phyloP scores from a whole-genome alignment of 1,140 invertebrate genomes.

The Drosophila kurseongensis region DNA sequence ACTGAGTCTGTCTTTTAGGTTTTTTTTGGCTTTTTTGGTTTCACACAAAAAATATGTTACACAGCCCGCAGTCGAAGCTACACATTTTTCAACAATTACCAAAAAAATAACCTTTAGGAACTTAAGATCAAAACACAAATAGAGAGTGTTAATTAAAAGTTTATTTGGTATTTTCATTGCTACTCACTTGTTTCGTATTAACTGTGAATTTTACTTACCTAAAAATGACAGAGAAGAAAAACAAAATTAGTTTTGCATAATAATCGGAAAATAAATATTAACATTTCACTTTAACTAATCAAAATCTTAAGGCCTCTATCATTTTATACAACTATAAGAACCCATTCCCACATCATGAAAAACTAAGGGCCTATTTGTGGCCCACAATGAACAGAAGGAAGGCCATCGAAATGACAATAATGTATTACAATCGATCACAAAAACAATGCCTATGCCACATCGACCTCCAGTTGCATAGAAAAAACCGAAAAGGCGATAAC shows the following conservation, averaged over 20 bases:
- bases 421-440: conserved; percentile 17
- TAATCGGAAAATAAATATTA: too few species aligned
- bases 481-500: conserved; percentile 7
- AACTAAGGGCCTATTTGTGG: background rate
- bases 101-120: background rate
- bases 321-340: background rate
- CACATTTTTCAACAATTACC: background rate
- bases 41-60: background rate
- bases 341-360: conserved; percentile 2
- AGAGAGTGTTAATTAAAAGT: background rate
- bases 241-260: background rate
- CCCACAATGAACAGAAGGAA: conserved; percentile 1
- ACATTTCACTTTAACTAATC: background rate
- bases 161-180: too few species aligned
- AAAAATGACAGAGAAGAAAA: background rate
- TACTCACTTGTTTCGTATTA: conserved; percentile 2
- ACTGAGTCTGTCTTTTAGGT: background rate
- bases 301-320: background rate
- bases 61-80: background rate
- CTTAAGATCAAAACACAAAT: background rate
- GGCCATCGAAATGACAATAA: conserved; percentile 11
- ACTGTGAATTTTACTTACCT: background rate
- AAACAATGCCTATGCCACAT: conserved; percentile 12
- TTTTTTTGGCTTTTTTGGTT: background rate
- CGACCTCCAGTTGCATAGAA: background rate